phyloP scores from a whole-genome alignment of 2,888 invertebrate genomes.

The Agrypnus murinus region DNA sequence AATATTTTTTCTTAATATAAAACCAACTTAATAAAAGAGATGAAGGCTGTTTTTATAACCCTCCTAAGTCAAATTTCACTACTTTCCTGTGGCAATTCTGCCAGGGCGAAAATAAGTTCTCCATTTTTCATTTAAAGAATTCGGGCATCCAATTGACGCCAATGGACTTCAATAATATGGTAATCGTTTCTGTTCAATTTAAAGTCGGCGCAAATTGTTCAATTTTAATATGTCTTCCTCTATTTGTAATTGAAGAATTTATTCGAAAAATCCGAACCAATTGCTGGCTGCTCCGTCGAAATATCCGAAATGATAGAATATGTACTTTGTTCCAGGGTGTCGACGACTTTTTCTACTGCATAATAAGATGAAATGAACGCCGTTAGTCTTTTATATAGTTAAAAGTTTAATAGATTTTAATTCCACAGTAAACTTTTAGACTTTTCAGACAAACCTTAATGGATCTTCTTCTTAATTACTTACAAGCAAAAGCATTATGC shows the following conservation, averaged over 20 bases:
- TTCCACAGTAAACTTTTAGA: constrained; percentile 50
- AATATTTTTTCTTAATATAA: no score
- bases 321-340: not conserved
- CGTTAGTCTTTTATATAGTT: constrained; percentile 51
- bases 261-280: constrained; percentile 32
- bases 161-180: constrained; percentile 62
- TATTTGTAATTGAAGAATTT: constrained; percentile 42
- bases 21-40: no score
- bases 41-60: no score
- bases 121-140: constrained; percentile 44
- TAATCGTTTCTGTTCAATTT: constrained; percentile 62
- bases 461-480: constrained; percentile 43
- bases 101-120: constrained; percentile 45
- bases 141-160: constrained; percentile 37
- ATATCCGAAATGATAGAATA: no score
- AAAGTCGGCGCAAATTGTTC: constrained; percentile 59
- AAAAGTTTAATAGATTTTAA: constrained; percentile 57
- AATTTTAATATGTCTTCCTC: constrained; percentile 58
- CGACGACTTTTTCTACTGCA: constrained; percentile 9
- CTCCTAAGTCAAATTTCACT: not conserved
- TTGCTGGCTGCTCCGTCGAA: not conserved
- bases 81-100: constrained; percentile 43
- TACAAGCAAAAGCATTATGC: constrained; percentile 32
- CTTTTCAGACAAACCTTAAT: constrained; percentile 21
- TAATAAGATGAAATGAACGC: constrained; percentile 48